Conservation (phyloP, 2,113 vertebrate species). For the Lagopus leucura region DNA sequence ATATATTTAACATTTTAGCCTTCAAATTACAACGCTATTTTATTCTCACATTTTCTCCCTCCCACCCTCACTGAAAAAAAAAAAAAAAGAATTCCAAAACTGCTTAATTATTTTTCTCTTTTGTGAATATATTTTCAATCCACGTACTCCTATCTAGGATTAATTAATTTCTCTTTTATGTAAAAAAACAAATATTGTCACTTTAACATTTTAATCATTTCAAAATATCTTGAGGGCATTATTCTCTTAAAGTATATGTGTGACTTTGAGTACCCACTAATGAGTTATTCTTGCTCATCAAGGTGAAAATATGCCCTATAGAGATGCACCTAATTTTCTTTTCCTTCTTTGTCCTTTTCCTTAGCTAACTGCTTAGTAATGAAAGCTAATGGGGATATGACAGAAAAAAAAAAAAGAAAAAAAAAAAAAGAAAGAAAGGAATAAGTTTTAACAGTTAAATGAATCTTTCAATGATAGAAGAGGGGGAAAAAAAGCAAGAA, state of each 20-base stretch:
- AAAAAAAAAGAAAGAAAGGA: neutral
- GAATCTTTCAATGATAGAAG: neutral
- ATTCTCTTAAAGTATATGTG: neutral
- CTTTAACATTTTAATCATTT: slow-evolving; percentile 34
- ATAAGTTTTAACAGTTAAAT: neutral
- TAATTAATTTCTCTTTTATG: neutral
- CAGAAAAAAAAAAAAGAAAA: slow-evolving; percentile 10
- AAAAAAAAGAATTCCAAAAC: neutral
- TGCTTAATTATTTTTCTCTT: neutral
- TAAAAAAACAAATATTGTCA: neutral
- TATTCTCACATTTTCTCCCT: neutral
- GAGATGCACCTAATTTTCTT: slow-evolving; percentile 55
- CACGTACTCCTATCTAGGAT: neutral
- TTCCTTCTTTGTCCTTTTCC: slow-evolving; percentile 52
- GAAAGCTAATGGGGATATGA: slow-evolving; percentile 36
- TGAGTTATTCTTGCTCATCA: slow-evolving; percentile 51
- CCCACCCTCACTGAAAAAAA: neutral
- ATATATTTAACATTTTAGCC: neutral
- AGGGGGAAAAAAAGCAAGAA: neutral
- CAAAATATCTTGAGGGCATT: slow-evolving; percentile 23
- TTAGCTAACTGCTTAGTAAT: slow-evolving; percentile 52
- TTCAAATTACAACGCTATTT: neutral
- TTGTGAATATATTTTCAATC: neutral
- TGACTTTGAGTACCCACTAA: slow-evolving; percentile 51
- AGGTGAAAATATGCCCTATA: slow-evolving; percentile 48